A percentile compares a stretch with the other conserved stretches of the same genome.
Conservation (phyloP, 2,113 vertebrate species). For the Rhea americana region DNA sequence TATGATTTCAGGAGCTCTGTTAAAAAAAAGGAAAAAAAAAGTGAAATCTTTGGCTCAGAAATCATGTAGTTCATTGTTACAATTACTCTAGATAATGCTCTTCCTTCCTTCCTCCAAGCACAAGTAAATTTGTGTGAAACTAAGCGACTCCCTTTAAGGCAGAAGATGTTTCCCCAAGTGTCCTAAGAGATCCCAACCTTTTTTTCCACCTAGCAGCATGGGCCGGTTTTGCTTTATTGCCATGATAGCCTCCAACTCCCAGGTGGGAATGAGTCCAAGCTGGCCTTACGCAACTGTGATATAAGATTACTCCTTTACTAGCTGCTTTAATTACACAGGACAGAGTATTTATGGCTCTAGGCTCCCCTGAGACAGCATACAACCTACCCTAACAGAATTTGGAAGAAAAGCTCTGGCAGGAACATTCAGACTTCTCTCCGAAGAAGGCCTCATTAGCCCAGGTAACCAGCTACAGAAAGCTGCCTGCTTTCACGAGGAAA, state of each 20-base stretch:
- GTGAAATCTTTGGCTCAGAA: neutral
- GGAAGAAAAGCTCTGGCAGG: neutral
- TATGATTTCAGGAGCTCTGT: conserved; percentile 96
- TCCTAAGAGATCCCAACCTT: neutral
- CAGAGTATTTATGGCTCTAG: neutral
- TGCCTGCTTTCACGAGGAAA: neutral
- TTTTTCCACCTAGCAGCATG: neutral
- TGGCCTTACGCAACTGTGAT: neutral
- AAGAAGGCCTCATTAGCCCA: neutral
- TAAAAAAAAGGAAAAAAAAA: neutral
- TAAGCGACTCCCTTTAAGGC: neutral
- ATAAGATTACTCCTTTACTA: neutral
- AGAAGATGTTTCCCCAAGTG: neutral
- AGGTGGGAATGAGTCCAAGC: neutral
- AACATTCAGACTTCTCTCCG: neutral
- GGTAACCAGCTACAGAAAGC: neutral
- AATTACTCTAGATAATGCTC: neutral
- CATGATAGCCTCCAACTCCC: fast-evolving
- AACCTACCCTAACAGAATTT: neutral
- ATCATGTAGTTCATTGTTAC: neutral
- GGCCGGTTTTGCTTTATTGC: neutral
- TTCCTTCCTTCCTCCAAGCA: neutral
- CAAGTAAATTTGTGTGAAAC: neutral
- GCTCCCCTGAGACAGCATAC: neutral
- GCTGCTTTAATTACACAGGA: neutral